Evolutionary conservation across 1,140 invertebrate species (phyloP).

Genomic region (Pentalonia nigronervosa): DNA sequence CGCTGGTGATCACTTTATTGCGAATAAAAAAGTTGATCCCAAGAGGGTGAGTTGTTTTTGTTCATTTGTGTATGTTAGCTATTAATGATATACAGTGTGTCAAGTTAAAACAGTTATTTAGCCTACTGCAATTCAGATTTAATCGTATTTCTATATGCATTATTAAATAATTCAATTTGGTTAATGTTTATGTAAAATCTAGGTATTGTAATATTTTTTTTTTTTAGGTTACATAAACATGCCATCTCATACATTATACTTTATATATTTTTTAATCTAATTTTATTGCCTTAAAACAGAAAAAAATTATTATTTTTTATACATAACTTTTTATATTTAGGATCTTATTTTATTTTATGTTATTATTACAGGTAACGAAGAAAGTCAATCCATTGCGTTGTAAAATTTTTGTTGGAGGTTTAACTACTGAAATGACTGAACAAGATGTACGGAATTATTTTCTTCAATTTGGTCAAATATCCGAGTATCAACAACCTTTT

Average conservation of each 20-base stretch:
- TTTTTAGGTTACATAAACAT: background rate
- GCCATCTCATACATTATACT: background rate
- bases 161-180: no score
- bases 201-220: background rate
- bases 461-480: conserved; percentile 70
- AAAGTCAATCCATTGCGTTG: conserved; percentile 68
- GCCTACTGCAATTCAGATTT: no score
- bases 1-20: conserved; percentile 66
- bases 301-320: no score
- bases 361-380: conserved; percentile 65
- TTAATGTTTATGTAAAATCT: no score
- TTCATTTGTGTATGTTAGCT: background rate
- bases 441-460: conserved; percentile 73
- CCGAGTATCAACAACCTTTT: conserved; percentile 75
- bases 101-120: no score
- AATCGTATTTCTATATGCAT: no score
- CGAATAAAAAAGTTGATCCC: conserved; percentile 73
- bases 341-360: background rate
- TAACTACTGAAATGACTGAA: conserved; percentile 72
- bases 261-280: background rate
- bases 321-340: background rate
- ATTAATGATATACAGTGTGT: background rate
- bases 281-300: background rate
- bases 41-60: conserved; percentile 65
- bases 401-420: conserved; percentile 75